phyloP scores from a whole-genome alignment of 2,797 vertebrate genomes.

The Gallirallus australis region DNA sequence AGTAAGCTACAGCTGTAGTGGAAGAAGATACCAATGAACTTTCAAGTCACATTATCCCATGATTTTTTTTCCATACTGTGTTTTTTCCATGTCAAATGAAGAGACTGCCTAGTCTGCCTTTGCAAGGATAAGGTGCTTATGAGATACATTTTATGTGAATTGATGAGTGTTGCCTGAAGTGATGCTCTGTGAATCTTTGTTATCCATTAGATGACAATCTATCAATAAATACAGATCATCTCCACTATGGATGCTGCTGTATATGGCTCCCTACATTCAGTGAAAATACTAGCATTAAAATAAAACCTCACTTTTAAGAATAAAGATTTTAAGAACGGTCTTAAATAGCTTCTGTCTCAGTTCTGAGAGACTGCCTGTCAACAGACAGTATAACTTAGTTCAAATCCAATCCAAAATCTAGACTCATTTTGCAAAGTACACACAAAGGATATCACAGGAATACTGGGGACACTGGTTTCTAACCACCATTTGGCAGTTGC shows the following conservation, averaged over 20 bases:
- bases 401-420: background rate
- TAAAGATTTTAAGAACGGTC: background rate
- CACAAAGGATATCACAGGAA: background rate
- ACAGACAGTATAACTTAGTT: background rate
- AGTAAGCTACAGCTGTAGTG: background rate
- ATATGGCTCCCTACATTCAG: background rate
- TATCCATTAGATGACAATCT: background rate
- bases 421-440: background rate
- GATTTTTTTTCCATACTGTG: background rate
- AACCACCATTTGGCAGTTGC: background rate
- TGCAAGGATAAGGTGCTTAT: background rate
- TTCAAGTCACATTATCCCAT: background rate
- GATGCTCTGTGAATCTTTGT: background rate
- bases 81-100: background rate
- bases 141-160: background rate
- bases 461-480: background rate
- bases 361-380: background rate
- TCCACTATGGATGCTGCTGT: background rate
- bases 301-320: background rate
- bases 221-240: background rate
- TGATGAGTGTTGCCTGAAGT: background rate
- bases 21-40: background rate
- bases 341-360: background rate
- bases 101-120: background rate
- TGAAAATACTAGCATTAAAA: background rate